phyloP scores from a whole-genome alignment of 2,888 invertebrate species.

The Lymantria monacha region DNA sequence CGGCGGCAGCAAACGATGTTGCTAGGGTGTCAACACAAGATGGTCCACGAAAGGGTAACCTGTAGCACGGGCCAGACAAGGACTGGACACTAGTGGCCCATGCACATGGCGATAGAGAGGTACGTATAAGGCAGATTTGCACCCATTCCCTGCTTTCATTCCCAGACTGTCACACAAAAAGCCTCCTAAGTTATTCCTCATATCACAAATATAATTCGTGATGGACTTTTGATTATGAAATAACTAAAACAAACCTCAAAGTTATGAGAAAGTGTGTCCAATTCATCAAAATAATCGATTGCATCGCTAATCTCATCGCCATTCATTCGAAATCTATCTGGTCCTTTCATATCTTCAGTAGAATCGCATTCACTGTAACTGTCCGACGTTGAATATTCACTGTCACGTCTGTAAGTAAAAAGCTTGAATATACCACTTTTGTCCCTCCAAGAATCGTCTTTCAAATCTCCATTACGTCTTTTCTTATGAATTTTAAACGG shows the following conservation, averaged over 20 bases:
- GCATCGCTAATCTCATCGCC: conserved; percentile 34
- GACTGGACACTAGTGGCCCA: too few species aligned
- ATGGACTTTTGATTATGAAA: too few species aligned
- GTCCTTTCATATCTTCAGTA: conserved; percentile 38
- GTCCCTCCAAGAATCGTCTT: conserved; percentile 69
- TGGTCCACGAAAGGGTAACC: too few species aligned
- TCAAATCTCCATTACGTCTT: conserved; percentile 42
- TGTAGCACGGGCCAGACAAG: too few species aligned
- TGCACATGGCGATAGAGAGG: too few species aligned
- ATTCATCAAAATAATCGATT: conserved; percentile 38
- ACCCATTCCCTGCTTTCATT: too few species aligned
- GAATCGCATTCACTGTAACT: conserved; percentile 76
- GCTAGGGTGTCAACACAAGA: too few species aligned
- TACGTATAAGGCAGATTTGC: too few species aligned
- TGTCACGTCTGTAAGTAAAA: conserved; percentile 61
- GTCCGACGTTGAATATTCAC: conserved; percentile 67
- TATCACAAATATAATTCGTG: too few species aligned
- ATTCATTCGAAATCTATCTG: conserved; percentile 20
- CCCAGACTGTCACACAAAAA: too few species aligned
- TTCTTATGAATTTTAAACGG: conserved; percentile 73
- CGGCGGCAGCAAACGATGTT: too few species aligned
- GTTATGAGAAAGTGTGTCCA: conserved; percentile 23
- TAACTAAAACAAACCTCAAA: conserved; percentile 5
- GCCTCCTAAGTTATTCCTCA: too few species aligned
- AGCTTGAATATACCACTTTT: conserved; percentile 65